These are phyloP conservation scores for Oxytorus armatus DNA, from an alignment of 2,888 invertebrate species.

Conservation along the genomic window DNA sequence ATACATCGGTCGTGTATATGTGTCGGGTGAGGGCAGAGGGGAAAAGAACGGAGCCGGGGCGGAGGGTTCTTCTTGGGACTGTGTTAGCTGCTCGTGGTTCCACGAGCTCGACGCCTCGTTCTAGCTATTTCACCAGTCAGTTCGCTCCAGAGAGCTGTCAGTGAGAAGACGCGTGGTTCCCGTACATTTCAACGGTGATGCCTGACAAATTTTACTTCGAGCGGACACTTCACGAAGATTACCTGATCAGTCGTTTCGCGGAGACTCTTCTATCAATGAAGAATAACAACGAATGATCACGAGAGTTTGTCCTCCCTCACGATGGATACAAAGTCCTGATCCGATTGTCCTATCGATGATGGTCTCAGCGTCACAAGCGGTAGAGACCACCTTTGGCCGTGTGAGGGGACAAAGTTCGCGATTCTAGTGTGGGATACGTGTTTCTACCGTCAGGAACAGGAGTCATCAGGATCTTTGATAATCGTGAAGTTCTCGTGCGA, in stretches of 20 bases:
- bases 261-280: not conserved
- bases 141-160: conserved; percentile 65
- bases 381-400: too few species aligned
- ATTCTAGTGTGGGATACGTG: not conserved
- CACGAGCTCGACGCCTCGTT: conserved; percentile 57
- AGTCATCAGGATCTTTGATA: not conserved
- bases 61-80: conserved; percentile 56
- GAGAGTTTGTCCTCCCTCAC: too few species aligned
- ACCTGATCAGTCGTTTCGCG: not conserved
- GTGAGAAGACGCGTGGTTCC: conserved; percentile 60
- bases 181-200: conserved; percentile 11
- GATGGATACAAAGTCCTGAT: too few species aligned
- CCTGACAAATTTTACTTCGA: not conserved
- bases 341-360: too few species aligned
- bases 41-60: conserved; percentile 49
- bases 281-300: too few species aligned
- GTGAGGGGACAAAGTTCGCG: not conserved
- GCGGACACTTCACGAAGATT: not conserved
- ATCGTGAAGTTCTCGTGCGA: not conserved
- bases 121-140: conserved; percentile 65
- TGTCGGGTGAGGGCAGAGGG: conserved; percentile 37
- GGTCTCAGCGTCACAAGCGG: too few species aligned
- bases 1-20: not conserved
- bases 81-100: conserved; percentile 56
- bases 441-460: not conserved